These are phyloP conservation scores for Oreotrochilus melanogaster DNA, from an alignment of 2,113 vertebrate species.

Conservation along the genomic window DNA sequence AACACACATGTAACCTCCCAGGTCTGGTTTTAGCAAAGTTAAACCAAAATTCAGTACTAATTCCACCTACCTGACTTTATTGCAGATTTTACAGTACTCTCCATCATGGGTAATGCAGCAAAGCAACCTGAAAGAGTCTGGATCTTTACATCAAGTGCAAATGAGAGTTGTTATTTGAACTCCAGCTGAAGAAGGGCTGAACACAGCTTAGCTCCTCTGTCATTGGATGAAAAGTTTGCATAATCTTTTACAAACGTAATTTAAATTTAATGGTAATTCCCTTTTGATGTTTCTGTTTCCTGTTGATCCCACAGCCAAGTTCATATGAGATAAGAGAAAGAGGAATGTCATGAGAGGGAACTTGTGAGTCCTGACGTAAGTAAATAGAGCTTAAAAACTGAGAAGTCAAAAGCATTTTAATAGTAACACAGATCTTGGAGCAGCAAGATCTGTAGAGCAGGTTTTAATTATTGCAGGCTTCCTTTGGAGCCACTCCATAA, in stretches of 20 bases:
- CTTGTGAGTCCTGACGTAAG: not conserved
- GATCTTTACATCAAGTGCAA: constrained; percentile 29
- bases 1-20: not conserved
- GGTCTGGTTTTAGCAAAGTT: not conserved
- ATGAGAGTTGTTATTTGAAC: constrained; percentile 42
- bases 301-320: not conserved
- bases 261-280: constrained; percentile 35
- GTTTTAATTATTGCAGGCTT: not conserved
- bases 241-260: constrained; percentile 29
- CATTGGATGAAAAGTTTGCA: constrained; percentile 40
- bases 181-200: constrained; percentile 46
- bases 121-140: not conserved
- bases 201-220: constrained; percentile 56
- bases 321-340: not conserved
- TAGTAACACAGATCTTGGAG: not conserved
- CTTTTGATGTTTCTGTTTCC: constrained; percentile 13
- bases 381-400: not conserved
- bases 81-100: not conserved
- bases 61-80: not conserved
- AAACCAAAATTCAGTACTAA: not conserved
- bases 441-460: not conserved
- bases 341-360: constrained; percentile 21
- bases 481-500: not conserved
- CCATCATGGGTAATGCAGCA: not conserved
- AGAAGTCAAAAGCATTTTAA: not conserved